Base-by-base conservation (phyloP, 2,113 vertebrate species). In the Anguilla rostrata region DNA sequence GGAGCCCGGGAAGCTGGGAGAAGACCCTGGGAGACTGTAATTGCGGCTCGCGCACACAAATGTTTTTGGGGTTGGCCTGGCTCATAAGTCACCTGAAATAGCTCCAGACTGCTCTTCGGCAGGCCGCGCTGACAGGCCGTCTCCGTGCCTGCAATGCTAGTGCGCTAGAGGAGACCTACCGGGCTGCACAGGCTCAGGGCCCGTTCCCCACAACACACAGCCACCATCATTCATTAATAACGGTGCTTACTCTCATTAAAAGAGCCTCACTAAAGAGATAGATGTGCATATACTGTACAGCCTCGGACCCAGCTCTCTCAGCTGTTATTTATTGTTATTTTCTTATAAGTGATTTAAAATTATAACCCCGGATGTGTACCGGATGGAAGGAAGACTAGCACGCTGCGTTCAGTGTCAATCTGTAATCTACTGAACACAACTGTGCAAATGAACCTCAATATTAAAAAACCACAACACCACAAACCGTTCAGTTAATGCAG, bases 1-100 rank as follows among this genome's bases (percentile, higher is more conserved):
- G 18, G 49, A 22, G 41, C 15, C 18, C 12, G 34, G 40, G 39
- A 18, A 15, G 78, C 39, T 40, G 39, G 84, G 84, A 22, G 29
- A 34, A 46, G 40, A 85, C 78, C 87, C 60, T 29, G 46, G 29
- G 78, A 85, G 46, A 82, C 79, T 88, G 46, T 85, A 88, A 88
- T 85, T 85, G 87, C 80, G 78, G 78, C 80, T 71, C 81, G 41
- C 86, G 82, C 83, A 87, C 75, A 83, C 86, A 89, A 88, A 85
- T 88, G 87, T 85, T 88, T 88, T 43, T 78, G 60, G 87, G 75
- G 80, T 83, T 56, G 9, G 63, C 34, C 71, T 39, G 18, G 75
- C 83, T 85, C 88, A 85, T 84, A 87, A 83, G 81, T 89, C 88
- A 87, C 39, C 71, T 87, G 84, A 85, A 86, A 87, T 87, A 86